Conservation (phyloP, 1,140 invertebrate genomes). For the Pseudomyrmex dendroicus region DNA sequence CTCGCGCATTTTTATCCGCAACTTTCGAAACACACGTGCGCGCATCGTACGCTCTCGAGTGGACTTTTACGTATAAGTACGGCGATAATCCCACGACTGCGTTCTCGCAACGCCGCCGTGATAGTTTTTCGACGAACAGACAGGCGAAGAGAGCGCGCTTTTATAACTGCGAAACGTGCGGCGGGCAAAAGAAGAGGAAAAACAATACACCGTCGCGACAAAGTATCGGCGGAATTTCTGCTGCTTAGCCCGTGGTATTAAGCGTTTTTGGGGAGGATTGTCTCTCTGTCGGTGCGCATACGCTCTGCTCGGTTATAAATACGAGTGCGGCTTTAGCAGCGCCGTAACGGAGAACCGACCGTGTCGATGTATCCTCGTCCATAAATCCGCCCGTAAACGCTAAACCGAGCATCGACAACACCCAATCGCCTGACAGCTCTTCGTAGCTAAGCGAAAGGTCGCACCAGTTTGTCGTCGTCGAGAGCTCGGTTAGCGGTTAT, state of each 20-base stretch:
- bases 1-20: slow-evolving; percentile 23
- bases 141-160: background rate
- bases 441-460: slow-evolving; percentile 15
- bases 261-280: slow-evolving; percentile 44
- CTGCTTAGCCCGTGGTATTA: slow-evolving; percentile 55
- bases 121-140: slow-evolving; percentile 14
- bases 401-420: slow-evolving; percentile 40
- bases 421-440: slow-evolving; percentile 32
- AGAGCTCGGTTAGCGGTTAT: slow-evolving; percentile 11
- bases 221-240: slow-evolving; percentile 58
- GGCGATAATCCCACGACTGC: slow-evolving; percentile 48
- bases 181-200: background rate
- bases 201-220: background rate
- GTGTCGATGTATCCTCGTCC: slow-evolving; percentile 17
- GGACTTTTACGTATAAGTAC: slow-evolving; percentile 40
- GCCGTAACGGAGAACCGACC: slow-evolving; percentile 21
- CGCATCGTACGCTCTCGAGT: slow-evolving; percentile 7
- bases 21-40: background rate
- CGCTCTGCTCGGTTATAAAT: slow-evolving; percentile 45
- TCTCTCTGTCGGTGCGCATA: background rate
- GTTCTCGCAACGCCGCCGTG: slow-evolving; percentile 42
- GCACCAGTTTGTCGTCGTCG: slow-evolving; percentile 5
- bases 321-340: slow-evolving; percentile 34
- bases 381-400: slow-evolving; percentile 50
- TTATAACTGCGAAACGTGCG: slow-evolving; percentile 5